Conservation (phyloP, 2,797 vertebrate species). For the Phoeniculus purpureus region DNA sequence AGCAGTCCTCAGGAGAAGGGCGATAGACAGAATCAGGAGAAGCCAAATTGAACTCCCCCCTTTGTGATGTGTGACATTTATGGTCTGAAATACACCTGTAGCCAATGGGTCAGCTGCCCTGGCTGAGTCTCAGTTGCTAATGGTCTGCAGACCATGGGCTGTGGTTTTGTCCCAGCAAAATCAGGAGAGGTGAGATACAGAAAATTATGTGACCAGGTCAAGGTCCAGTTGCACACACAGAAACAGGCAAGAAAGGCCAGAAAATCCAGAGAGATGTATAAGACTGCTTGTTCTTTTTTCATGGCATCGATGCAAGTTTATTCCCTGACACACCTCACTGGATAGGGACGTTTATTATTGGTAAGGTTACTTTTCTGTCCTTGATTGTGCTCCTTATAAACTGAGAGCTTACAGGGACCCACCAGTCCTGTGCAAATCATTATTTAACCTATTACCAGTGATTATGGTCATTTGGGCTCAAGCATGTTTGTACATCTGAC, state of each 20-base stretch:
- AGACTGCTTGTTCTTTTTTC: neutral
- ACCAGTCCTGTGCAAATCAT: neutral
- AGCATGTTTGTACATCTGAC: neutral
- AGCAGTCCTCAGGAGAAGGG: too few relatives aligned
- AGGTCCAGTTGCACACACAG: neutral
- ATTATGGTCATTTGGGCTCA: neutral
- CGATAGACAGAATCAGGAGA: too few relatives aligned
- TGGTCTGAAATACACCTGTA: too few relatives aligned
- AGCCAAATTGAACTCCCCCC: too few relatives aligned
- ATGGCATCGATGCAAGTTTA: neutral
- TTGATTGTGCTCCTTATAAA: neutral
- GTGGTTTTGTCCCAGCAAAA: too few relatives aligned
- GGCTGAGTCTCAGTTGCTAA: too few relatives aligned
- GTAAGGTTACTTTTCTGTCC: neutral
- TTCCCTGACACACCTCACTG: neutral
- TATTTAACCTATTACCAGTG: neutral
- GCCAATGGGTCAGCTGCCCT: too few relatives aligned
- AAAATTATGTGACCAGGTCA: neutral
- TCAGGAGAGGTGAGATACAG: neutral
- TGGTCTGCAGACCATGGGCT: too few relatives aligned
- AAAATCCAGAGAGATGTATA: neutral
- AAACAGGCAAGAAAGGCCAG: neutral
- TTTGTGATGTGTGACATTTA: too few relatives aligned
- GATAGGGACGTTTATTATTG: neutral
- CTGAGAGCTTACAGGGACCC: neutral